phyloP scores from a whole-genome alignment of 2,888 invertebrate species.

The Drymonia ruficornis region DNA sequence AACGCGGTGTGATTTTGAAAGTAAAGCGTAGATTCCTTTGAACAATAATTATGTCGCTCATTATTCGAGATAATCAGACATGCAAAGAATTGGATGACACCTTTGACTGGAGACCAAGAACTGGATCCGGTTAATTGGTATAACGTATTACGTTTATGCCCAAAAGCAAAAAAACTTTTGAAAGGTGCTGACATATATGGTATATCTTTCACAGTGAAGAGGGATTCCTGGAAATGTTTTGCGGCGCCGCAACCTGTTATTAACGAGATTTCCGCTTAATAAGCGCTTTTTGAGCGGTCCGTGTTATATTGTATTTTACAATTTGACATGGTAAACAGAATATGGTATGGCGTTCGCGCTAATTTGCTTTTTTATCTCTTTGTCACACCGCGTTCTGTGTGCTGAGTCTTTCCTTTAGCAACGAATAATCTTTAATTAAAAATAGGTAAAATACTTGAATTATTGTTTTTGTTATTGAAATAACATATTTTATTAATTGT shows the following conservation, averaged over 20 bases:
- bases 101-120: background rate
- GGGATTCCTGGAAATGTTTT: slow-evolving; percentile 6
- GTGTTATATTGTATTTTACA: slow-evolving; percentile 1
- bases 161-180: background rate
- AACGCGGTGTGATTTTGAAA: background rate
- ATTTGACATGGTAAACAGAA: slow-evolving; percentile 2
- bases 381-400: slow-evolving; percentile 5
- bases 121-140: background rate
- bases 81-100: background rate
- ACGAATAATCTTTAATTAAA: background rate
- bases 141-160: background rate
- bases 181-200: background rate
- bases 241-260: slow-evolving; percentile 8
- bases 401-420: background rate
- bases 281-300: background rate
- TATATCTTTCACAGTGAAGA: background rate
- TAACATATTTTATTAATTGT: background rate
- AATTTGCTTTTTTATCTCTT: background rate
- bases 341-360: background rate
- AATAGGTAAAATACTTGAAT: too few species aligned
- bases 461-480: background rate
- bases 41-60: too few species aligned
- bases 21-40: background rate
- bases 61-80: too few species aligned
- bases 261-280: slow-evolving; percentile 2